Percentiles rank a stretch among this genome's conserved stretches.
These are phyloP conservation scores for Andrena marginata DNA, from an alignment of 2,888 invertebrate species.

Conservation along the genomic window DNA sequence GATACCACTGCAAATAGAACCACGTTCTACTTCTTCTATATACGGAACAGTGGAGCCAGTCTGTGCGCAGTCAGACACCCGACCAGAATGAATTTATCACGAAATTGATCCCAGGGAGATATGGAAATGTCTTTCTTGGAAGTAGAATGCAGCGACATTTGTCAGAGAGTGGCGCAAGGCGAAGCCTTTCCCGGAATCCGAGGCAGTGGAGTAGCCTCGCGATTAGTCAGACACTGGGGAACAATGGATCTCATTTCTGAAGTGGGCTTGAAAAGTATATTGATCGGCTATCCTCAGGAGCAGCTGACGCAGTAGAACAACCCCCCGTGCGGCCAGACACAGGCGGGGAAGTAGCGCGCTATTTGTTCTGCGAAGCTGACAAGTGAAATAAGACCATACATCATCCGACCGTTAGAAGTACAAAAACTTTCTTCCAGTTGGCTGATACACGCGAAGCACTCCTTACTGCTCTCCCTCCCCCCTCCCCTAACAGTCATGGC, in stretches of 20 bases:
- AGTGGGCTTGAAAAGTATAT: neutral
- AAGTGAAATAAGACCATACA: neutral
- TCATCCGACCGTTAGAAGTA: neutral
- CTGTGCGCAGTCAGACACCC: neutral
- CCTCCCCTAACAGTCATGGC: neutral
- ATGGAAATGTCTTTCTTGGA: neutral
- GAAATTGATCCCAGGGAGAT: neutral
- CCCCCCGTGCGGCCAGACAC: neutral
- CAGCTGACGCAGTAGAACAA: conserved; percentile 8
- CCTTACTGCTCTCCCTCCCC: neutral
- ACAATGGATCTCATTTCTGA: neutral
- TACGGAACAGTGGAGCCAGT: neutral
- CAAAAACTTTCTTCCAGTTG: neutral
- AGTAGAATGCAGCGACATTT: neutral
- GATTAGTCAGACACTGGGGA: neutral
- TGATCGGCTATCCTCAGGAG: neutral
- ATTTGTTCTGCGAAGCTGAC: neutral
- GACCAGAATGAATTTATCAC: neutral
- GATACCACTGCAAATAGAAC: conserved; percentile 41
- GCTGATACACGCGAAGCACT: neutral
- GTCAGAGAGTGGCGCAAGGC: too few relatives aligned
- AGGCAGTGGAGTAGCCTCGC: neutral
- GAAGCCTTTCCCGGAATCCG: neutral
- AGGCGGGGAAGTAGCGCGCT: neutral
- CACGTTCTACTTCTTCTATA: conserved; percentile 40